Percentiles rank a stretch among this genome's conserved stretches.
Conservation (phyloP, 2,113 vertebrate genomes). For the Pteropus alecto region DNA sequence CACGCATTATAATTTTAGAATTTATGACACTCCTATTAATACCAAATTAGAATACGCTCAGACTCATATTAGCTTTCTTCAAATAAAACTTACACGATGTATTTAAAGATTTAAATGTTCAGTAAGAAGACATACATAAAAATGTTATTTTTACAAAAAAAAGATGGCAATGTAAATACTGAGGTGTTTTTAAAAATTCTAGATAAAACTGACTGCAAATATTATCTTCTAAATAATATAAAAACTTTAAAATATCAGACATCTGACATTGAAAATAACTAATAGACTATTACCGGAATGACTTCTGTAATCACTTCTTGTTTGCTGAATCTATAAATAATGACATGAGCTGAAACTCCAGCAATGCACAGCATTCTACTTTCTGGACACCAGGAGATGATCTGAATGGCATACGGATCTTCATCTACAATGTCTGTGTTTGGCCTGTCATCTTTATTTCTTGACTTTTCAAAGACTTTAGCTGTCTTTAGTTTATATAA, state of each 20-base stretch:
- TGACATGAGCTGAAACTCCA: conserved; percentile 96
- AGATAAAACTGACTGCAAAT: background rate
- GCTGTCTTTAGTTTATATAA: conserved; percentile 99
- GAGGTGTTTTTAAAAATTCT: background rate
- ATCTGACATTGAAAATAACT: background rate
- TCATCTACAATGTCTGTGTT: conserved; percentile 95
- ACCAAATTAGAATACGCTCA: background rate
- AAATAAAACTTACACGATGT: background rate
- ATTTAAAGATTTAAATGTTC: background rate
- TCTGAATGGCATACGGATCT: conserved; percentile 98
- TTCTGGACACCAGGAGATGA: conserved; percentile 98
- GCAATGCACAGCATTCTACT: conserved; percentile 96
- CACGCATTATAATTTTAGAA: background rate
- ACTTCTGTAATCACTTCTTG: conserved; percentile 95
- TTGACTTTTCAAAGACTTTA: conserved; percentile 98
- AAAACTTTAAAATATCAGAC: background rate
- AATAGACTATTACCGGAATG: conserved; percentile 88
- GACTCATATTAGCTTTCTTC: background rate
- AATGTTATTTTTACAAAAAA: conserved; percentile 1
- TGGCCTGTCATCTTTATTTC: conserved; percentile 94
- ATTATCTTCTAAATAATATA: background rate
- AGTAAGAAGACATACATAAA: background rate
- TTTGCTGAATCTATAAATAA: conserved; percentile 98
- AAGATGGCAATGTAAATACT: background rate
- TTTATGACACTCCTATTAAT: background rate